phyloP scores from a whole-genome alignment of 2,113 vertebrate genomes.

The Manacus vitellinus region DNA sequence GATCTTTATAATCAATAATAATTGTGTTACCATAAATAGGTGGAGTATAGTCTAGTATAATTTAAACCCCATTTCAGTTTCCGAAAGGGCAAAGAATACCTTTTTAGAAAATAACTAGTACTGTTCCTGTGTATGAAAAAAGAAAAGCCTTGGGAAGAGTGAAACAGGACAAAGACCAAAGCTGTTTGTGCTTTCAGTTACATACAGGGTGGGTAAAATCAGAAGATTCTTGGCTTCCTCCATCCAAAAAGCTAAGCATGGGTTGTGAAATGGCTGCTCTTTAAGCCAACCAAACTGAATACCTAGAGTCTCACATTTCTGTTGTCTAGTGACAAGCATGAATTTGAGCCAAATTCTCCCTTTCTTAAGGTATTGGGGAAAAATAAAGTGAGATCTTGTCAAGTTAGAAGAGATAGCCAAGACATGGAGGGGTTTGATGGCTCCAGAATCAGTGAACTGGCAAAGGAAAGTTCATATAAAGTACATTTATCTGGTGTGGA shows the following conservation, averaged over 20 bases:
- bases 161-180: not conserved
- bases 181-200: not conserved
- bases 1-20: not conserved
- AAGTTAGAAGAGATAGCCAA: not conserved
- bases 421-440: not conserved
- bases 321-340: not conserved
- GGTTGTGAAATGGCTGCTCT: not conserved
- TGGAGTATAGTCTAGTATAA: not conserved
- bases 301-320: not conserved
- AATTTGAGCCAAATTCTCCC: not conserved
- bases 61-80: not conserved
- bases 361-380: not conserved
- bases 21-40: not conserved
- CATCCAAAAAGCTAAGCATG: not conserved
- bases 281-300: not conserved
- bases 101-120: not conserved
- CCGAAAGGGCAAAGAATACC: not conserved
- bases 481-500: not conserved
- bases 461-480: not conserved
- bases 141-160: not conserved
- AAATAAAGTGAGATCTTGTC: conserved; percentile 7
- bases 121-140: not conserved
- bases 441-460: not conserved
- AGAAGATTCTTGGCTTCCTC: not conserved
- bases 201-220: not conserved